Base-by-base conservation (phyloP, 1,140 invertebrate genomes). In the Drosophila pseudoananassae region DNA sequence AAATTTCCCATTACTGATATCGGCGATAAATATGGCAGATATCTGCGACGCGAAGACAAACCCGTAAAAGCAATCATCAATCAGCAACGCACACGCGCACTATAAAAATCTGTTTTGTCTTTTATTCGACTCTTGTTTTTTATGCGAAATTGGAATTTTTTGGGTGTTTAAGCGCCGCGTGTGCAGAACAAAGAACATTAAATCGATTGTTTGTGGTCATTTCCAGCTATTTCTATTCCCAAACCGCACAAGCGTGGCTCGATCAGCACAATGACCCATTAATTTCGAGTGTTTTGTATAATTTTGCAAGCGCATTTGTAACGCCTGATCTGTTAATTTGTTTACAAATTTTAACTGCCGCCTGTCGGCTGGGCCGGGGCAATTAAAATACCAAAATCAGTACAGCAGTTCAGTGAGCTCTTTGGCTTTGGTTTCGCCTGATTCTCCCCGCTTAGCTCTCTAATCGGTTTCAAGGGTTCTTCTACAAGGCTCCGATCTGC, bases 21-120 rank as follows among this genome's bases (percentile, higher is more conserved):
- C 52, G 29, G 25, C 51, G 49, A 43, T 45, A 43, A 58, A 71
- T 71, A 61, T 50, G 45, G 61, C 57, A 61, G 40, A 63, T 68
- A 64, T 47, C 25, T 43, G 53, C 64, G 17, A 71, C 54, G 54
- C 64, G 53, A 46, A 54, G 72, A 60, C 64, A 60, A 43, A 46
- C 23, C 59, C 73, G 54, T 83, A 88, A 88, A 88, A 79, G 83
- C 83, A 73, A 89, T 66, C 75, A 87, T 87, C 87, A 76, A 88
- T 87, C 83, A 87, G 73, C 73, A 76, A 69, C 78, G 75, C 70
- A 72, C 82, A 87, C 78, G 82, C 82, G 82, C 83, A 87, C 82
- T 83, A 88, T 88, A 83, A 87, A 85, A 76, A 49, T 68, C 23
- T 59, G 15, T 45, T 61, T 76, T 61, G 65, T 27, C 59, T 55